phyloP scores from a whole-genome alignment of 2,113 vertebrate species.

The Turdus rufiventris region DNA sequence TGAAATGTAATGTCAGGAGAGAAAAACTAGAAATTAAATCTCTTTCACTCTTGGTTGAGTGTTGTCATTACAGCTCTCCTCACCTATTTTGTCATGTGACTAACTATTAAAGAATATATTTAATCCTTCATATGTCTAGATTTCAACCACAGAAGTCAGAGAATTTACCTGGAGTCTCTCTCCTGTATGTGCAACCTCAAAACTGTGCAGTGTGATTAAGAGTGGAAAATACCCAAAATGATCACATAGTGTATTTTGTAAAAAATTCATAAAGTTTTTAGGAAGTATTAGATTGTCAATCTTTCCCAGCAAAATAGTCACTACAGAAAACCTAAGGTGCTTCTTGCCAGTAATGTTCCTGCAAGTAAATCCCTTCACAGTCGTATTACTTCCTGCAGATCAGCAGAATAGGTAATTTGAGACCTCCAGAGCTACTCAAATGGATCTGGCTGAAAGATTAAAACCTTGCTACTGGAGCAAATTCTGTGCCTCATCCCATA shows the following conservation, averaged over 20 bases:
- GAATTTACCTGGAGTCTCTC: background rate
- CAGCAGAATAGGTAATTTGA: background rate
- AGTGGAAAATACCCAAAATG: background rate
- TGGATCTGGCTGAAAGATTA: background rate
- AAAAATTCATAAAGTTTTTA: background rate
- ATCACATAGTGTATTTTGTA: background rate
- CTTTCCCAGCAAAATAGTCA: background rate
- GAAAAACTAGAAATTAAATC: background rate
- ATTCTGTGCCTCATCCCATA: background rate
- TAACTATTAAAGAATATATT: background rate
- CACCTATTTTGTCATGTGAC: accelerated
- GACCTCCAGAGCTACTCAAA: background rate
- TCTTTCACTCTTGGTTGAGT: background rate
- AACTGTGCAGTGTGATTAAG: background rate
- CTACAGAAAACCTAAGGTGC: background rate
- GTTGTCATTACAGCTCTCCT: background rate
- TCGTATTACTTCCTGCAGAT: background rate
- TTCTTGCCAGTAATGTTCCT: background rate
- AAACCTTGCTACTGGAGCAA: background rate
- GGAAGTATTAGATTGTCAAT: background rate
- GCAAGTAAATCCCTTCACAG: background rate
- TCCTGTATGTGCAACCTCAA: background rate
- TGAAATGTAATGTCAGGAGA: background rate
- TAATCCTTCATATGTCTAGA: background rate
- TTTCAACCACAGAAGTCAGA: background rate